phyloP scores from a whole-genome alignment of 64 coral and sea anemone species.

The Orbicella faveolata region DNA sequence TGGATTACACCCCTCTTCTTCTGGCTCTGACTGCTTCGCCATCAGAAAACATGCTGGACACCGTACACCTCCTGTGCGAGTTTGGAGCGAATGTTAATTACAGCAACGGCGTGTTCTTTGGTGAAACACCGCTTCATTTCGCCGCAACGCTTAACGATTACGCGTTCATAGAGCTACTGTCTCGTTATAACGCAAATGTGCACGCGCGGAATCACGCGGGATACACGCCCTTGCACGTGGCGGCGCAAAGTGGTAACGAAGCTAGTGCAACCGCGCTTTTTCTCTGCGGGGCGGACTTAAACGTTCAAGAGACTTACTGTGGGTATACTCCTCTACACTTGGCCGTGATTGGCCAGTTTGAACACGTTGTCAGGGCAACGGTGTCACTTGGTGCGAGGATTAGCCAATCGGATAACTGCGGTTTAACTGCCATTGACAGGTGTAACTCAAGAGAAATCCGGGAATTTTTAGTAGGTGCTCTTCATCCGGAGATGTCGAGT shows the following conservation, averaged over 20 bases:
- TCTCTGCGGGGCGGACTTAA: slow-evolving; percentile 61
- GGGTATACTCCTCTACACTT: slow-evolving; percentile 71
- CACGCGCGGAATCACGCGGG: slow-evolving; percentile 72
- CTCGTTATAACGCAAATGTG: slow-evolving; percentile 43
- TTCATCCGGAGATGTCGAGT: neutral
- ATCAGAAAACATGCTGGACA: slow-evolving; percentile 21
- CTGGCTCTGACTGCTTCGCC: slow-evolving; percentile 21
- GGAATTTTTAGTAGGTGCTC: slow-evolving; percentile 2
- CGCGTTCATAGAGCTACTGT: slow-evolving; percentile 34
- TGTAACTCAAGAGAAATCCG: slow-evolving; percentile 43
- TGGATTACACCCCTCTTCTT: slow-evolving; percentile 61
- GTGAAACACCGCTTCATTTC: slow-evolving; percentile 76
- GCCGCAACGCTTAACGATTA: slow-evolving; percentile 18
- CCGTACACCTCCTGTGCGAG: slow-evolving; percentile 47
- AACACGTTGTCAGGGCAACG: slow-evolving; percentile 32
- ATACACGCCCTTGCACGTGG: slow-evolving; percentile 74
- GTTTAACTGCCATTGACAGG: slow-evolving; percentile 58
- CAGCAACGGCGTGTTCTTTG: slow-evolving; percentile 54
- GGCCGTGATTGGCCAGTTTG: slow-evolving; percentile 53
- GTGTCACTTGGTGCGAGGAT: slow-evolving; percentile 54
- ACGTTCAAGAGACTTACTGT: slow-evolving; percentile 68
- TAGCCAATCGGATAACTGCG: slow-evolving; percentile 30
- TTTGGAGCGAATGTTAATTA: slow-evolving; percentile 76
- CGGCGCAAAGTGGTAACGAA: slow-evolving; percentile 51
- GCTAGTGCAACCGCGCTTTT: slow-evolving; percentile 47